Base-by-base conservation (phyloP, 2,113 vertebrate genomes). In the Chlamydotis undulata region DNA sequence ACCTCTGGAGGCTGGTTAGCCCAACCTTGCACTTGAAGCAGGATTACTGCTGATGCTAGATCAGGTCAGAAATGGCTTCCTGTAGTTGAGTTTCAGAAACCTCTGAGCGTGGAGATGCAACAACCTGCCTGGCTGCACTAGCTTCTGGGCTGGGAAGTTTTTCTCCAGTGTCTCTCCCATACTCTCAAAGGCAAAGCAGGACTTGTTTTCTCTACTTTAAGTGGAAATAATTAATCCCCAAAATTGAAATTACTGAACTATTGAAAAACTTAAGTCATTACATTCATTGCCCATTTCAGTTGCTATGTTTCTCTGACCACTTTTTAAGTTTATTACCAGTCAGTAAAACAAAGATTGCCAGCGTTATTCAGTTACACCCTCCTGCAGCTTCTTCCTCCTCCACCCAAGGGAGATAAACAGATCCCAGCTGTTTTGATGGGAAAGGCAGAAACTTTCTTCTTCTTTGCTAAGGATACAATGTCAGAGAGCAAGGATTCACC, bases 21-120 rank as follows among this genome's bases (percentile, higher is more conserved):
- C 6, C 63, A 59, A 4, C 10, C 7, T 22, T 8, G 4, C 8
- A 1, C 49, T 64, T n/a, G 1, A 16, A 79, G 33, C 6, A 2
- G 9, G 33, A 19, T 31, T 64, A 56, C 1, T 55, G 41, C 37
- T 79, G 39, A 50, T 63, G 45, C 8, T 5, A 52, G 7, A 52
- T 25, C 39, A 52, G 53, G 33, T 11, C 67, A 80, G 12, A 1
- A 16, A 49, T 3, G 7, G 39, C 22, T 79, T 50, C 11, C 49
- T 26, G 6, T 1, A 61, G 25, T 0, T 19, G 19, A 71, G 35
- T 31, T 49, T 37, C 14, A 4, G 43, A 70, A 87, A 28, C 4
- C 25, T n/a, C 49, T 18, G 25, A 1, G 63, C 45, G 59, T 2
- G 3, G 47, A 64, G 25, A n/a, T 7, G 18, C 31, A 35, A 14